Base-by-base conservation (phyloP, 2,888 invertebrate species). In the Drosophila bunnanda region DNA sequence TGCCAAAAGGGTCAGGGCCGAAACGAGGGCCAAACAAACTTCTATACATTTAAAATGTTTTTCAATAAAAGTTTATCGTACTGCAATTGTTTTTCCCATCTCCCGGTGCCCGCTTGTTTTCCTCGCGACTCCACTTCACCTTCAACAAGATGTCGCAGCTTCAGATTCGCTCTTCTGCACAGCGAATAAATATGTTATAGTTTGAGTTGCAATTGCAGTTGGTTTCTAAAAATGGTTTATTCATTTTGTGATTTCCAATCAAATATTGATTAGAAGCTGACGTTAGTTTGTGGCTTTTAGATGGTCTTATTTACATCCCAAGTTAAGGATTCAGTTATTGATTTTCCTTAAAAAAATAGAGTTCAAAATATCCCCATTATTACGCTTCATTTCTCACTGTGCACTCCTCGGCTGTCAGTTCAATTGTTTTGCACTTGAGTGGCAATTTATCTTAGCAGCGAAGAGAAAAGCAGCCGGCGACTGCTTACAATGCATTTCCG, bases 381-480 rank as follows among this genome's bases (percentile, higher is more conserved):
- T 22, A 6, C 10, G 0, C 9, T 15, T 20, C 5, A 13, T 53
- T 53, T 46, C 20, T 50, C 10, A 3, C 30, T 20, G 59, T 59
- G 59, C 15, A 28, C 54, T 43, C 39, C 58, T 60, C 52, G 32
- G 28, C 71, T 76, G 75, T 74, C 74, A 71, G 75, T 79, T 82
- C 86, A 79, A 88, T 84, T 86, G 85, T 88, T 84, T 77, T 81
- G 78, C 64, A 78, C 78, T 82, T 77, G 81, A 88, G 82, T 78
- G 83, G 88, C 83, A 89, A 90, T 90, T 90, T 90, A 90, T 90
- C 90, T 84, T 77, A 68, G 78, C 79, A 52, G 69, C 69, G 54
- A 39, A 60, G 60, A 46, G 54, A 68, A 50, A 54, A 60, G 78
- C 56, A 71, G 62, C 66, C 55, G 78, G 71, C 76, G 80, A 68